Evolutionary conservation across 2,113 vertebrate species (phyloP), one percentile per base, ranked within the genome.

Genomic region (Speoplatyrhinus poulsoni): DNA sequence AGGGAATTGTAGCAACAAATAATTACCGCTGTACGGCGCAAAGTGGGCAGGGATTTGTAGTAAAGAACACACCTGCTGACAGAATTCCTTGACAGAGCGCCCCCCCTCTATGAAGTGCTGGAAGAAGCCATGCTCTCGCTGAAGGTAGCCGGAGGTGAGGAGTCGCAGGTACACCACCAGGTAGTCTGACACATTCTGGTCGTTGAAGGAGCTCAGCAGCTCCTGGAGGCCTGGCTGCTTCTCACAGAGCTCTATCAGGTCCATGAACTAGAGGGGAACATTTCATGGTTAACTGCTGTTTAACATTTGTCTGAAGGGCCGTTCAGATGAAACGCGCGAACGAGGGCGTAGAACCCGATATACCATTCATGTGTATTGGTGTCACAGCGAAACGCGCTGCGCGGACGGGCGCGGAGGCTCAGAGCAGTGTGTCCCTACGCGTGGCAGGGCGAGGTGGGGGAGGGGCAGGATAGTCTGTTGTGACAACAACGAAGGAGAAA

Each of bases 71-170:
- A 96, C 96, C 95, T 97, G 96, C 90, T 96, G 96, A 85, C 94
- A 95, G 87, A 95, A 96, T 80, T 96, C 94, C 77, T 98, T 98
- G 82, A 98, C 93, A 0, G 94, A 96, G 73, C 95, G 94, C 3
- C 95, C 95, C 0, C 96, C 96, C 85, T 98, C 96, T 2, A 98
- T 96, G 93, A 98, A 98, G 84, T 97, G 95, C 92, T 97, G 93
- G 32, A 97, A 98, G 84, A 98, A 98, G 72, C 81, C 76, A n/a
- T 93, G 90, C 85, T 98, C 94, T 0, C 95, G 91, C 92, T 98
- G 96, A 68, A 98, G 91, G 90, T 95, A 95, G 69, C 96, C 96
- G 0, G 96, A 98, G 36, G 96, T 98, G 71, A 98, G 94, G 82
- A 97, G 94, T 69, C 96, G 92, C 85, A 98, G 84, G 90, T 98